Base-by-base conservation (phyloP, 2,888 invertebrate species). In the Perdita meconis region DNA sequence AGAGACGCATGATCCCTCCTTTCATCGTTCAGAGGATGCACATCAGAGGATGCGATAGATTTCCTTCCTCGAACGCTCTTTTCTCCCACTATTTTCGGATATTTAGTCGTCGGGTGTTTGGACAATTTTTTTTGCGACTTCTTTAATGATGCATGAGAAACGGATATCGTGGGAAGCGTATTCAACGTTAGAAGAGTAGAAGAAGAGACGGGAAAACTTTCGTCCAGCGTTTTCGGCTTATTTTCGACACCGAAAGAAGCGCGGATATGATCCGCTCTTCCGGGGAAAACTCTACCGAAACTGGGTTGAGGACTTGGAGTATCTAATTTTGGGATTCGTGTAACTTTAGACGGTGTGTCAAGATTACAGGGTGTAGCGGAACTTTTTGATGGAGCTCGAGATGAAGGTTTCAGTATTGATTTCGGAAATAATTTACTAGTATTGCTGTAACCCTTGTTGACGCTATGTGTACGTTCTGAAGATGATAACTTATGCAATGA, bases 271-370 rank as follows among this genome's bases (percentile, higher is more conserved):
- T 67, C 47, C 13, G 42, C 22, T 40, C 50, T 67, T 8, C 16
- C 30, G 22, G 40, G 5, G 10, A 81, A 74, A 19, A 87, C 72
- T 65, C 76, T 86, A 1, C 77, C 78, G 64, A 87, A 90, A 78
- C 87, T 89, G 0, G 87, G 87, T 40, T 86, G 82, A 0, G 84
- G 73, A 66, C 85, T 86, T 6, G 78, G 82, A 8, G 82, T 74
- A n/a, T 82, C 83, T 42, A 90, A 79, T 81, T 87, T 89, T n/a
- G 88, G 89, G 36, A 85, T 86, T 75, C 57, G 68, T 50, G 5
- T 22, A 47, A 26, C 24, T 65, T 60, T 69, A 8, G 26, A 16
- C 13, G 19, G n/a, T n/a, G 19, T 24, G 47, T 38, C 12, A 51
- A 57, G 24, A 34, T 30, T 36, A 26, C n/a, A 10, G 8, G 42